Percentiles rank a stretch among this genome's conserved stretches.
Conservation (phyloP, 2,797 vertebrate genomes). For the Micromesistius poutassou region DNA sequence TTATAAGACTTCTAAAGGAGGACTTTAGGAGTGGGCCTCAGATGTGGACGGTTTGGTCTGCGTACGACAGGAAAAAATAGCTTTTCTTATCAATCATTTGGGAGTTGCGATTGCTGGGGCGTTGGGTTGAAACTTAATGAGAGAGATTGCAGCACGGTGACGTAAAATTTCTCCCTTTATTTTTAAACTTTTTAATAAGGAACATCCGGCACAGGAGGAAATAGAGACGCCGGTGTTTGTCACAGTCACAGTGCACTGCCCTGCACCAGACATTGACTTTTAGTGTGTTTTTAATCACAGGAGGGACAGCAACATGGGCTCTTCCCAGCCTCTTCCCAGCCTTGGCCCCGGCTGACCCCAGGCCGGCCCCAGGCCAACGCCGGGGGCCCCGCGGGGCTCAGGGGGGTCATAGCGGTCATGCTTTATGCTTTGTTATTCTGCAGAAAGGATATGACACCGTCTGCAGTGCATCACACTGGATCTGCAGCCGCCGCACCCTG, state of each 20-base stretch:
- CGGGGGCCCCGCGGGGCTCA: neutral
- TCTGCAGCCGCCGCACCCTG: neutral
- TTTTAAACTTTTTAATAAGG: neutral
- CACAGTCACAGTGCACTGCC: neutral
- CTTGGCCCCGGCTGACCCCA: too few relatives aligned
- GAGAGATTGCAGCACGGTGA: conserved; percentile 8
- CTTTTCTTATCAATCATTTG: conserved; percentile 27
- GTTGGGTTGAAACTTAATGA: conserved; percentile 23
- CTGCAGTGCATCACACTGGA: neutral
- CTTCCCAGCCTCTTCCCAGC: neutral
- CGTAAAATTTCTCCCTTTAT: neutral
- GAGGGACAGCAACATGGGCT: neutral
- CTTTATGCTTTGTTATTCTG: neutral
- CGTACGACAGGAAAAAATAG: conserved; percentile 22
- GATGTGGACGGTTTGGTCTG: conserved; percentile 43
- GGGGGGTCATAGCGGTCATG: neutral
- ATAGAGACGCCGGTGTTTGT: neutral
- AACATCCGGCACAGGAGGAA: neutral
- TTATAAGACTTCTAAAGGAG: conserved; percentile 30
- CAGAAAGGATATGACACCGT: too few relatives aligned
- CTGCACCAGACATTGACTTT: neutral
- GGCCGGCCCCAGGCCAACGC: too few relatives aligned
- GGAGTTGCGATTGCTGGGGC: conserved; percentile 22
- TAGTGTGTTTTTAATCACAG: neutral
- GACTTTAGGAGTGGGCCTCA: conserved; percentile 43